These are phyloP conservation scores for Chrosomus eos DNA, from an alignment of 2,797 vertebrate species.

Conservation along the genomic window DNA sequence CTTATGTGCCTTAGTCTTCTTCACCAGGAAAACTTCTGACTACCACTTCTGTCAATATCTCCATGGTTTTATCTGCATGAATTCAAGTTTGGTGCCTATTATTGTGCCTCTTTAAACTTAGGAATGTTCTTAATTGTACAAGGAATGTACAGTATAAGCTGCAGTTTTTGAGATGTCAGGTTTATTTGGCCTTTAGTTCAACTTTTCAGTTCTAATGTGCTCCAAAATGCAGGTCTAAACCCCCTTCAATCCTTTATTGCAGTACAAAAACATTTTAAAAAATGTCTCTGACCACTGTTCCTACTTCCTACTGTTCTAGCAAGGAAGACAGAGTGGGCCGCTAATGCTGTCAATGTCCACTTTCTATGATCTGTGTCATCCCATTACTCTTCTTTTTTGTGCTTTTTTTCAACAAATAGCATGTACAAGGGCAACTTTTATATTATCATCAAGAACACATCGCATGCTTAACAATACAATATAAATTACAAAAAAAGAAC, in stretches of 20 bases:
- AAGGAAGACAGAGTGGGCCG: no score
- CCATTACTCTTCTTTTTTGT: no score
- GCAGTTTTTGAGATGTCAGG: not conserved
- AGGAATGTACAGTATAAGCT: not conserved
- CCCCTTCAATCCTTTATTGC: not conserved
- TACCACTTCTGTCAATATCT: not conserved
- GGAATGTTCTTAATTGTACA: not conserved
- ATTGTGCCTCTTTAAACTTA: not conserved
- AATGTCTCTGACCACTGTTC: not conserved
- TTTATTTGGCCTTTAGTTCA: not conserved
- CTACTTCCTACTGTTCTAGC: not conserved
- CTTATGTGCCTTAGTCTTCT: conserved; percentile 25
- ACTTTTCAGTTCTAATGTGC: not conserved
- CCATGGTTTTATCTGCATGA: not conserved
- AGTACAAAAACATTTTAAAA: not conserved
- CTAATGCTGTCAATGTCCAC: no score
- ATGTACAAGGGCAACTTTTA: no score
- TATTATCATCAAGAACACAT: no score
- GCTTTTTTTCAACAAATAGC: no score
- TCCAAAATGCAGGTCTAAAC: not conserved
- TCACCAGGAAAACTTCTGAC: conserved; percentile 12
- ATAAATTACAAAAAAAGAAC: no score
- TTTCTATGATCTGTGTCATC: no score
- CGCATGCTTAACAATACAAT: no score
- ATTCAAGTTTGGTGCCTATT: not conserved